Evolutionary conservation across 1,140 invertebrate genomes (phyloP).

Genomic region (Amyelois transitella): DNA sequence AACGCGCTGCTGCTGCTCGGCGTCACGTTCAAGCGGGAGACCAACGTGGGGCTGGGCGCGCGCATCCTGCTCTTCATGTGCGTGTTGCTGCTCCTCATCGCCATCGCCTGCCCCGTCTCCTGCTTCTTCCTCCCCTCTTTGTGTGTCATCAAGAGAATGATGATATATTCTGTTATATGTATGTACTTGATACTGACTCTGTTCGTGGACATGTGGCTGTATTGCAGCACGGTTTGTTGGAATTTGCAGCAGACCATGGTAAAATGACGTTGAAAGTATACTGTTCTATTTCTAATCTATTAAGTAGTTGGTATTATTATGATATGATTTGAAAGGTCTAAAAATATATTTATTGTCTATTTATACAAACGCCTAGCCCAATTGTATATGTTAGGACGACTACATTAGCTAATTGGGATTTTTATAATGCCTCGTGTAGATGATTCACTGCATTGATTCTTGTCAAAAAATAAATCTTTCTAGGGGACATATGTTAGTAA

Average conservation of each 20-base stretch:
- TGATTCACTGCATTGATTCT: too few relatives aligned
- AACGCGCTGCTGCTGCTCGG: constrained; percentile 28
- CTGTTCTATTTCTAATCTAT: too few relatives aligned
- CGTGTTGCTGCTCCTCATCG: constrained; percentile 13
- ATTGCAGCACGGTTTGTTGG: constrained; percentile 31
- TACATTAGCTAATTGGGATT: too few relatives aligned
- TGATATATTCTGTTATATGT: constrained; percentile 15
- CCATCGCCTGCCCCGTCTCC: constrained; percentile 19
- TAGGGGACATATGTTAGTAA: too few relatives aligned
- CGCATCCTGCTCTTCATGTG: constrained; percentile 26
- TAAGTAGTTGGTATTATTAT: too few relatives aligned
- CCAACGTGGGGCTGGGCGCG: constrained; percentile 9
- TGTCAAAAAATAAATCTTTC: too few relatives aligned
- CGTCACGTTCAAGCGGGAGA: neutral
- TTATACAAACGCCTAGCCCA: too few relatives aligned
- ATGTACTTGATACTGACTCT: constrained; percentile 14
- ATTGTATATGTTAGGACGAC: too few relatives aligned
- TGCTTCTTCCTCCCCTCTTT: constrained; percentile 26
- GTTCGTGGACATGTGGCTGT: constrained; percentile 36
- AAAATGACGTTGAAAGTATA: neutral
- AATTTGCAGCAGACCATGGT: constrained; percentile 2
- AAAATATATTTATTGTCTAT: too few relatives aligned
- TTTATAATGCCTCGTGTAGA: too few relatives aligned
- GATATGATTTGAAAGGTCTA: too few relatives aligned
- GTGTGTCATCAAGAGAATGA: constrained; percentile 26